phyloP scores from a whole-genome alignment of 2,797 vertebrate species.

The Chelon labrosus region DNA sequence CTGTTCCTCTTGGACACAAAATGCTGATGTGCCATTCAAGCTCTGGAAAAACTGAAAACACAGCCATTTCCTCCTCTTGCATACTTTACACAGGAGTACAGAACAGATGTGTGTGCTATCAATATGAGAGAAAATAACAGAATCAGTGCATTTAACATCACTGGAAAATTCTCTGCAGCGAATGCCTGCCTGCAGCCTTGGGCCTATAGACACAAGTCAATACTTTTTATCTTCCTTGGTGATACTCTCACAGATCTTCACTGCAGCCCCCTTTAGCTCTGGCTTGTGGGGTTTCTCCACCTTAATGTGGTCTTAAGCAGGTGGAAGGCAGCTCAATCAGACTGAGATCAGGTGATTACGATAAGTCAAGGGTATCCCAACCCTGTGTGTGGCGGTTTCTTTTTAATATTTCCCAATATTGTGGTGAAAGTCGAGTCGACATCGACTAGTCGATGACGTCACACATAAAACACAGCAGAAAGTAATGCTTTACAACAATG shows the following conservation, averaged over 20 bases:
- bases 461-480: no score
- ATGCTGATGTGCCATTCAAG: constrained; percentile 15
- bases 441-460: no score
- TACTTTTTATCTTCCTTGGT: background rate
- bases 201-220: background rate
- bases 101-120: no score
- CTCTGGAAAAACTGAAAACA: constrained; percentile 10
- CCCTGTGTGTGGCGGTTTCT: background rate
- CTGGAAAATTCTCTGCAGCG: background rate
- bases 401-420: background rate
- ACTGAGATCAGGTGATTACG: no score
- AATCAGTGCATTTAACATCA: background rate
- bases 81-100: no score
- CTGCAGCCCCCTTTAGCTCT: background rate
- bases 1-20: background rate
- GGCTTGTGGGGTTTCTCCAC: background rate
- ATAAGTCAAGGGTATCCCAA: no score
- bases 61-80: constrained; percentile 1
- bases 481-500: no score
- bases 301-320: background rate
- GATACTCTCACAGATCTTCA: background rate
- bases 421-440: no score
- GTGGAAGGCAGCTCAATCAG: no score
- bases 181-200: background rate
- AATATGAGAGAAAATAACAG: no score